Conservation (phyloP, 2,797 vertebrate genomes). For the Erithacus rubecula region DNA sequence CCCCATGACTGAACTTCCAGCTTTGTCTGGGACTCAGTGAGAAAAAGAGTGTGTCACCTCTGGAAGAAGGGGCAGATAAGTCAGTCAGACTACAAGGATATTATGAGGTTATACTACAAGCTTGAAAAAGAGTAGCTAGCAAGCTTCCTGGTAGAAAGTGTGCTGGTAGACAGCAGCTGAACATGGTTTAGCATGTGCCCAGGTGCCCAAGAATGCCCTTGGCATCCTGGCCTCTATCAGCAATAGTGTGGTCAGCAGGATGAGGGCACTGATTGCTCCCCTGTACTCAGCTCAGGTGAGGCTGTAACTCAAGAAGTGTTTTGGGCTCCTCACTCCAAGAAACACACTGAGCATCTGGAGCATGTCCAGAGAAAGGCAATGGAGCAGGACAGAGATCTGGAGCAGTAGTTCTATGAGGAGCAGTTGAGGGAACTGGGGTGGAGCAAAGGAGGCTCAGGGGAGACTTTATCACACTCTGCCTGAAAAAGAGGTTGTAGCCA, state of each 20-base stretch:
- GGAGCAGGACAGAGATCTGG: not conserved
- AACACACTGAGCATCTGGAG: not conserved
- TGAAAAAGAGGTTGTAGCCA: not conserved
- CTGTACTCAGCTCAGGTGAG: not conserved
- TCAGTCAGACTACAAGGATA: not conserved
- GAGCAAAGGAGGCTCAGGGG: not conserved
- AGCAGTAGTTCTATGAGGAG: not conserved
- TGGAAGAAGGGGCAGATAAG: not conserved
- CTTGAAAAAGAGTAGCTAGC: not conserved
- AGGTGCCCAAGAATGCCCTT: not conserved
- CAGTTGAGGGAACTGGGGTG: not conserved
- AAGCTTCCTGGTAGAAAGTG: not conserved
- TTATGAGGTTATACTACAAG: not conserved
- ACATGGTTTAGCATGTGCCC: not conserved
- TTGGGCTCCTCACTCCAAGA: not conserved
- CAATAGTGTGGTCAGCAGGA: not conserved
- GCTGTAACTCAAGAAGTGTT: not conserved
- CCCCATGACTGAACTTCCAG: not conserved
- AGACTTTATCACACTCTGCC: not conserved
- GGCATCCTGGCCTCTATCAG: not conserved
- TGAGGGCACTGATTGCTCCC: not conserved
- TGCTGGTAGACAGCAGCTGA: not conserved
- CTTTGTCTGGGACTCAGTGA: not conserved
- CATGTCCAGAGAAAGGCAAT: not conserved
- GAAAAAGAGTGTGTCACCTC: not conserved